Base-by-base conservation (phyloP, 2,797 vertebrate genomes). In the Eremophila alpestris region DNA sequence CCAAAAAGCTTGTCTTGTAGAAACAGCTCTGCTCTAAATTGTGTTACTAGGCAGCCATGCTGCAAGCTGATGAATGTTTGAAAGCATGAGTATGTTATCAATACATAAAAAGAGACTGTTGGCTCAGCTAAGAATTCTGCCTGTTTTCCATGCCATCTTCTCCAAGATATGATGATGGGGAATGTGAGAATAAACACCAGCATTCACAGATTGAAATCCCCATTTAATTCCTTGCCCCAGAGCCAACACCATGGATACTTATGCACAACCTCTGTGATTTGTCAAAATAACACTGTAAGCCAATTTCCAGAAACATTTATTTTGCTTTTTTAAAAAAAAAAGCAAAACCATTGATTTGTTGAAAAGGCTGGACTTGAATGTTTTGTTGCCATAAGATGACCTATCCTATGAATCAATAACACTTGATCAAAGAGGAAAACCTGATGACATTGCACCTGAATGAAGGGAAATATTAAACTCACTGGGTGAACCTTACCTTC, bases 401-500 rank as follows among this genome's bases (percentile, higher is more conserved):
- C 41, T 60, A 49, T 8, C 19, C 18, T 27, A 48, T 15, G 36
- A 82, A 76, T 13, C 40, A 65, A 69, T 46, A 84, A 15, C 13
- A 51, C 23, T 54, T 68, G n/a, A 82, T 73, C 26, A 89, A 90
- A 85, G 29, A 76, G 11, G 30, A 51, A 63, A 82, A 51, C 5
- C 9, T 41, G 41, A 82, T 11, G 46, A n/a, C 48, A 34, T 24
- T 78, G 49, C 20, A 17, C 46, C 5, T 1, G 1, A 86, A 83
- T 49, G 30, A 74, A 59, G 51, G 54, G 20, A 56, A 90, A 62
- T 65, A 79, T 45, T 89, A 69, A 86, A 19, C 5, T 68, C 38
- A 96, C 89, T 74, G 89, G 95, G 96, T 97, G 96, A 98, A 36
- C 14, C 9, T 80, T 60, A 54, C 16, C 21, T 10, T 71, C 58